These are phyloP conservation scores for Chrysopa pallens DNA, from an alignment of 1,140 invertebrate genomes.

Conservation along the genomic window DNA sequence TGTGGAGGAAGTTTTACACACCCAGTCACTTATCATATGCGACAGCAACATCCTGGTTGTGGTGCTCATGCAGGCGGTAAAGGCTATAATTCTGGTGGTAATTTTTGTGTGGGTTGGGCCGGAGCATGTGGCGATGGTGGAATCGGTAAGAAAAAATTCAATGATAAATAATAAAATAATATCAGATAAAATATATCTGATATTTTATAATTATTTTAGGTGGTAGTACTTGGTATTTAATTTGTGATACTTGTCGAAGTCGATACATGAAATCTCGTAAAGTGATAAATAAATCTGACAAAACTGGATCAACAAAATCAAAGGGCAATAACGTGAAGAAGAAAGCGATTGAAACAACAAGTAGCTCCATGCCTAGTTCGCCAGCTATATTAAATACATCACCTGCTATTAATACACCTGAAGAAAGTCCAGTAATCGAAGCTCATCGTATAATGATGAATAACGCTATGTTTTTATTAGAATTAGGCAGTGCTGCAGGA, in stretches of 20 bases:
- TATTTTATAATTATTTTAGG: constrained; percentile 17
- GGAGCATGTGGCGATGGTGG: constrained; percentile 79
- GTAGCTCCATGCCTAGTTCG: constrained; percentile 8
- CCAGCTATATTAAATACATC: constrained; percentile 1
- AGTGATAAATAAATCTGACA: constrained; percentile 7
- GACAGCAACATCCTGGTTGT: constrained; percentile 74
- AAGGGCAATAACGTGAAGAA: constrained; percentile 15
- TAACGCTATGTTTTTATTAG: constrained; percentile 87
- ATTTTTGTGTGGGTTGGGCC: constrained; percentile 71
- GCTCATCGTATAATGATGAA: constrained; percentile 72
- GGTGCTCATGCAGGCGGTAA: constrained; percentile 69
- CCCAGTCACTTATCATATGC: constrained; percentile 85
- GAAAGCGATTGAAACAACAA: constrained; percentile 12
- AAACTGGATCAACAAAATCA: constrained; percentile 8
- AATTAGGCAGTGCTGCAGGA: constrained; percentile 57
- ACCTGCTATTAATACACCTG: constrained; percentile 18
- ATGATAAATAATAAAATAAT: no score
- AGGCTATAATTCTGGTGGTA: constrained; percentile 73
- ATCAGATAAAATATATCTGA: no score
- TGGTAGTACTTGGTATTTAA: constrained; percentile 76
- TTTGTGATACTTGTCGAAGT: constrained; percentile 77
- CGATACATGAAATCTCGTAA: constrained; percentile 46
- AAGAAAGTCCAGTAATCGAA: constrained; percentile 26
- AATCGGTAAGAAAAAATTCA: constrained; percentile 28
- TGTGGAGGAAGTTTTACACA: constrained; percentile 61